These are phyloP conservation scores for Agrochola circellaris DNA, from an alignment of 2,888 invertebrate genomes.

Conservation along the genomic window DNA sequence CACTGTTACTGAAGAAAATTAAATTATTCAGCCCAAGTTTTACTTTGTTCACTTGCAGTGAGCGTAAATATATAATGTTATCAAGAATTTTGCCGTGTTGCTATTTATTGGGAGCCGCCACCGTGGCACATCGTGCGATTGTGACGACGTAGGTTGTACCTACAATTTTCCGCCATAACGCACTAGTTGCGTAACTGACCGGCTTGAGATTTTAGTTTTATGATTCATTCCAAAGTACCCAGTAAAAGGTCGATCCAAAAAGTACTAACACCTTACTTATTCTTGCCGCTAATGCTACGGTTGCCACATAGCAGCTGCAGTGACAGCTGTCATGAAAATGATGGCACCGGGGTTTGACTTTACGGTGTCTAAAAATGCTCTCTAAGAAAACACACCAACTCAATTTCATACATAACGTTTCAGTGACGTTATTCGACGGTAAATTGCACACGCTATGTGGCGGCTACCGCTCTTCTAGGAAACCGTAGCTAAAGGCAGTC, in stretches of 20 bases:
- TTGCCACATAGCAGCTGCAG: background rate
- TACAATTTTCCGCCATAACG: constrained; percentile 21
- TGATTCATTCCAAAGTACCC: background rate
- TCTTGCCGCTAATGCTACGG: background rate
- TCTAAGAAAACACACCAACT: background rate
- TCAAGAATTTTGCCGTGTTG: constrained; percentile 63
- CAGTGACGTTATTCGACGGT: background rate
- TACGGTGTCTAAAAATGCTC: background rate
- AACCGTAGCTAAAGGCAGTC: background rate
- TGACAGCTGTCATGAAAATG: background rate
- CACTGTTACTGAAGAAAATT: constrained; percentile 16
- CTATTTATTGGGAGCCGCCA: constrained; percentile 51
- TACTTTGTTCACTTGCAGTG: constrained; percentile 43
- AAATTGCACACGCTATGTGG: background rate
- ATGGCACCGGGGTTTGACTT: background rate
- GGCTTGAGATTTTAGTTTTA: constrained; percentile 5
- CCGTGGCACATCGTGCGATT: constrained; percentile 57
- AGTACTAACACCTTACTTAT: background rate
- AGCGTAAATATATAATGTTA: constrained; percentile 71
- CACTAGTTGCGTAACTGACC: constrained; percentile 4
- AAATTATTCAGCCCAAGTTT: constrained; percentile 6
- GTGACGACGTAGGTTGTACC: background rate
- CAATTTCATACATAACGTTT: background rate
- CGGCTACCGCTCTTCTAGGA: background rate
- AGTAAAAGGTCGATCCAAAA: background rate